Percentiles rank a stretch among this genome's conserved stretches.
These are phyloP conservation scores for Cirrhinus molitorella DNA, from an alignment of 2,797 vertebrate species.

Conservation along the genomic window DNA sequence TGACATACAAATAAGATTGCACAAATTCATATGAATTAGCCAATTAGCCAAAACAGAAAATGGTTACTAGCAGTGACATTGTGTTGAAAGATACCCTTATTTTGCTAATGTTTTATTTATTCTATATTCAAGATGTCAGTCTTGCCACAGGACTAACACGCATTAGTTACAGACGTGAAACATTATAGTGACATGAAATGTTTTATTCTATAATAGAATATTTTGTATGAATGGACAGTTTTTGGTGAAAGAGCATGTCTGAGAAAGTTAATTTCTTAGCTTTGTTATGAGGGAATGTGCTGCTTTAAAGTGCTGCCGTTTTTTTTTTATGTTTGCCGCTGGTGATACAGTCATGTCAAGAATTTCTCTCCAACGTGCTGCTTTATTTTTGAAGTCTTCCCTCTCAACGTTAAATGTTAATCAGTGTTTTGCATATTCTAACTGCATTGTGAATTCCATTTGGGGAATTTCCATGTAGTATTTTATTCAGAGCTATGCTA, in stretches of 20 bases:
- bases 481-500: neutral
- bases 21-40: neutral
- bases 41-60: neutral
- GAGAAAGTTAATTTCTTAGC: neutral
- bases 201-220: neutral
- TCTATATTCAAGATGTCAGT: neutral
- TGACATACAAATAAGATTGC: neutral
- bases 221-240: neutral
- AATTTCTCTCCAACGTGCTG: constrained; percentile 8
- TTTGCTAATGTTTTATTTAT: neutral
- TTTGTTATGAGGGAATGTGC: neutral
- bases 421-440: constrained; percentile 30
- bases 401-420: constrained; percentile 4
- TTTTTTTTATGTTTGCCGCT: neutral
- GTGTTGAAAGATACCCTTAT: neutral
- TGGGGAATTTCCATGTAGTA: neutral
- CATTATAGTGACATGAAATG: neutral
- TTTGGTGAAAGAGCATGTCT: neutral
- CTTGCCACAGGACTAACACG: neutral
- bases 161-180: neutral
- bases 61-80: neutral
- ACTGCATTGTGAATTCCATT: neutral
- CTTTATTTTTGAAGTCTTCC: constrained; percentile 6
- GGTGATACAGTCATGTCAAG: constrained; percentile 32
- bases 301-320: neutral